A percentile compares a stretch with the other conserved stretches of the same genome.
These are phyloP conservation scores for Sardina pilchardus DNA, from an alignment of 2,113 vertebrate genomes.

Conservation along the genomic window DNA sequence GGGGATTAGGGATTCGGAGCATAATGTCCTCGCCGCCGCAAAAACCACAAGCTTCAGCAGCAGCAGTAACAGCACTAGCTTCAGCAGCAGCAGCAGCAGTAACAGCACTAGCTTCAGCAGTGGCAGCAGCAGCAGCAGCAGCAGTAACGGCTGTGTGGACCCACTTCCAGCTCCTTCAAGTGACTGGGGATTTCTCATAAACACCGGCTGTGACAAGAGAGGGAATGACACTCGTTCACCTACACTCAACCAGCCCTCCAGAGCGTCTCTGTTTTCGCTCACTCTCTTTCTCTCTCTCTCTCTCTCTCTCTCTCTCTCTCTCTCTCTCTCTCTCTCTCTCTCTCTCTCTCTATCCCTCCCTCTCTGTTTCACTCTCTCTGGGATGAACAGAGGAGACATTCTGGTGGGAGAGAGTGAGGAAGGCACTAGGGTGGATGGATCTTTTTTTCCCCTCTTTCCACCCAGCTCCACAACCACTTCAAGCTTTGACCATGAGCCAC, in stretches of 20 bases:
- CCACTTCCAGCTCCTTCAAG: neutral
- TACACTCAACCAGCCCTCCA: neutral
- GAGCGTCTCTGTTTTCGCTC: conserved; percentile 26
- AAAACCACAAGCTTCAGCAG: conserved; percentile 38
- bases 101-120: too few relatives aligned
- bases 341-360: conserved; percentile 26
- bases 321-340: conserved; percentile 20
- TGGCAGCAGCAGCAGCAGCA: too few relatives aligned
- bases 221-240: conserved; percentile 1
- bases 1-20: conserved; percentile 59
- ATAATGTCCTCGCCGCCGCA: conserved; percentile 50
- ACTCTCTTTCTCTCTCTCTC: conserved; percentile 37
- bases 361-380: neutral
- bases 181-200: neutral
- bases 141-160: neutral
- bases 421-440: neutral
- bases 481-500: neutral
- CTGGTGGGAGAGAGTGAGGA: neutral
- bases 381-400: neutral
- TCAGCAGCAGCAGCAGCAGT: conserved; percentile 27
- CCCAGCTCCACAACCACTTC: neutral
- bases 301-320: conserved; percentile 27
- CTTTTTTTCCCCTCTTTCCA: neutral
- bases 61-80: too few relatives aligned
- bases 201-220: neutral